Conservation (phyloP, 1,140 invertebrate species). For the Drosophila fuyamai region DNA sequence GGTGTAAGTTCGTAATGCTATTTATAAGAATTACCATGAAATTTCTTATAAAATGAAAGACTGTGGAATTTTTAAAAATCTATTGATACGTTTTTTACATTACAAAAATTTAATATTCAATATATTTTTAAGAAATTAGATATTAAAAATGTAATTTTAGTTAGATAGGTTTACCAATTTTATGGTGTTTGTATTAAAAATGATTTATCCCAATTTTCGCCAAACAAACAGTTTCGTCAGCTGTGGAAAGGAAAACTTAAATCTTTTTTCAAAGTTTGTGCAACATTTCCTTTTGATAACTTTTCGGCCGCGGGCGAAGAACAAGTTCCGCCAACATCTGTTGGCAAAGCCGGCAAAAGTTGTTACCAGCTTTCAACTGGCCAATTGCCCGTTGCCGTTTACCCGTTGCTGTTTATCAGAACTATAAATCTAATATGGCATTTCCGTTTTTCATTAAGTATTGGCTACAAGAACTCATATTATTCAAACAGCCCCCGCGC, state of each 20-base stretch:
- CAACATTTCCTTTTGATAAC: conserved; percentile 18
- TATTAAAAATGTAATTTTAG: too few species aligned
- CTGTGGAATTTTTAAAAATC: too few species aligned
- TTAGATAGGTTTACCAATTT: too few species aligned
- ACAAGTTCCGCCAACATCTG: conserved; percentile 52
- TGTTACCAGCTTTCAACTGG: conserved; percentile 44
- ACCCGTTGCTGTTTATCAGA: conserved; percentile 54
- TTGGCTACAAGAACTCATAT: conserved; percentile 53
- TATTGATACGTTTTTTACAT: too few species aligned
- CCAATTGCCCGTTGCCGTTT: conserved; percentile 40
- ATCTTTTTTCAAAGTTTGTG: conserved; percentile 34
- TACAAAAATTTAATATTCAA: too few species aligned
- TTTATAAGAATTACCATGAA: too few species aligned
- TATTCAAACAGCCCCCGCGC: conserved; percentile 2
- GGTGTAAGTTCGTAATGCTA: conserved; percentile 13
- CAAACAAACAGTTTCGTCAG: background rate
- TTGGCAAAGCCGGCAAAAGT: conserved; percentile 41
- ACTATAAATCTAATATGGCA: conserved; percentile 73
- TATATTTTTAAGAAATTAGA: too few species aligned
- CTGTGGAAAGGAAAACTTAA: conserved; percentile 14
- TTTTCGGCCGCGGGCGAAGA: conserved; percentile 18
- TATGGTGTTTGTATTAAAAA: background rate
- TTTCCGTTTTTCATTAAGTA: conserved; percentile 81
- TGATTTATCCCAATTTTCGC: background rate
- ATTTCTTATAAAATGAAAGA: too few species aligned